Evolutionary conservation across 1,140 invertebrate genomes (phyloP).

Genomic region (Aphis craccivora): DNA sequence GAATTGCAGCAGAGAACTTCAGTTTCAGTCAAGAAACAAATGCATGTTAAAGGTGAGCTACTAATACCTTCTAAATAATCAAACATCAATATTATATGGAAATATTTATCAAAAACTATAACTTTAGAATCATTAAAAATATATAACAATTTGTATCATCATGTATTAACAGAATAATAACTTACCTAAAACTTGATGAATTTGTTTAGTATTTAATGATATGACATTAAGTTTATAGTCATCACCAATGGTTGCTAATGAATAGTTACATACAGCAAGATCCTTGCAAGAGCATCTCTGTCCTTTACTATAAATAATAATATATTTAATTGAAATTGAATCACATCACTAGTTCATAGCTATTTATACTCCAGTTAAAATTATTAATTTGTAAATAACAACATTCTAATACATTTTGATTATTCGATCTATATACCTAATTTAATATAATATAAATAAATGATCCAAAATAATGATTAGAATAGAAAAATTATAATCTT

Average conservation of each 20-base stretch:
- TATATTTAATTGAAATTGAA: background rate
- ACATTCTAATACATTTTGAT: background rate
- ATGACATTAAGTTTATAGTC: conserved; percentile 46
- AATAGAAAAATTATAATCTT: conserved; percentile 63
- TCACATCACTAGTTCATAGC: background rate
- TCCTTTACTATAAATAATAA: conserved; percentile 30
- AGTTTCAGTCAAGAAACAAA: conserved; percentile 50
- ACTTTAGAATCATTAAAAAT: background rate
- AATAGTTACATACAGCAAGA: conserved; percentile 44
- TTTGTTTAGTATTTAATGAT: conserved; percentile 45
- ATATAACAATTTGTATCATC: background rate
- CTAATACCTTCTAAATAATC: conserved; percentile 36
- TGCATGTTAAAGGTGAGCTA: conserved; percentile 46
- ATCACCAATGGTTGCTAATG: conserved; percentile 51
- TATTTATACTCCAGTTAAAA: background rate
- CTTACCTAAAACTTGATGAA: conserved; percentile 41
- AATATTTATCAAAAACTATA: background rate
- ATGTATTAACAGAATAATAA: background rate
- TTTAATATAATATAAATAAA: background rate
- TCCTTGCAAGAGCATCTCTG: conserved; percentile 40
- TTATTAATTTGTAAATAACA: background rate
- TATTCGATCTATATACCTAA: background rate
- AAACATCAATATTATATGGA: background rate
- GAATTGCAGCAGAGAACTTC: conserved; percentile 43
- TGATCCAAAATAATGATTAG: background rate